phyloP scores from a whole-genome alignment of 2,113 vertebrate genomes.

The Aphyosemion australe region DNA sequence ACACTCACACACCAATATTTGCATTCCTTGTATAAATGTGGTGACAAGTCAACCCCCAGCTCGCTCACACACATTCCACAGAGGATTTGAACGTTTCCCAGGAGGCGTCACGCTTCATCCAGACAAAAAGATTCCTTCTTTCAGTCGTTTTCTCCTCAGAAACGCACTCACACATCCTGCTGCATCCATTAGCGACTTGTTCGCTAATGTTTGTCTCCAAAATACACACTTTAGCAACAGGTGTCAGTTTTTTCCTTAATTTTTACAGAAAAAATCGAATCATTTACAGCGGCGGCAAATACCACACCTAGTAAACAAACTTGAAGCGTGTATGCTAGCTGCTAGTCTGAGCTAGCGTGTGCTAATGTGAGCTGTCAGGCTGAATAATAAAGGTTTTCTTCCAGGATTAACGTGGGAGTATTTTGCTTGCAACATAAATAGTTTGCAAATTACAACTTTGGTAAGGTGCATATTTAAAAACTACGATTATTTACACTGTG shows the following conservation, averaged over 20 bases:
- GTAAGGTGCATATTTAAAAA: too few species aligned
- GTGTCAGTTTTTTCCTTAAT: not conserved
- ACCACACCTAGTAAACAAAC: too few species aligned
- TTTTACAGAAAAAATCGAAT: not conserved
- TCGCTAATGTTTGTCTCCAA: constrained; percentile 6
- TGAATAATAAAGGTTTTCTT: too few species aligned
- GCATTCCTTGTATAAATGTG: constrained; percentile 63
- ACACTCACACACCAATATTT: constrained; percentile 59
- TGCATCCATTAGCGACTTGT: constrained; percentile 10
- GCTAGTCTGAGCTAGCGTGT: too few species aligned
- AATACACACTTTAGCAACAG: not conserved
- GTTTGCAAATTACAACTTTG: too few species aligned
- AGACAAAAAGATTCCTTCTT: constrained; percentile 68
- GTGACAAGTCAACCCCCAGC: constrained; percentile 33
- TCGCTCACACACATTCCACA: constrained; percentile 71
- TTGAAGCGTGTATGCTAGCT: too few species aligned
- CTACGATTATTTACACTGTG: too few species aligned
- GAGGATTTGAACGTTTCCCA: constrained; percentile 74
- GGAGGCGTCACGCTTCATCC: constrained; percentile 70
- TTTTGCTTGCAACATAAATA: too few species aligned
- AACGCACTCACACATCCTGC: not conserved
- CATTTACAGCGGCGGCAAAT: not conserved
- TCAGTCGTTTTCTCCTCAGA: constrained; percentile 30
- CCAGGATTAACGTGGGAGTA: too few species aligned
- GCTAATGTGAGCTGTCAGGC: too few species aligned